Evolutionary conservation across 1,140 invertebrate species (phyloP), one percentile per base, ranked within the genome.

Genomic region (Heliconius himera): DNA sequence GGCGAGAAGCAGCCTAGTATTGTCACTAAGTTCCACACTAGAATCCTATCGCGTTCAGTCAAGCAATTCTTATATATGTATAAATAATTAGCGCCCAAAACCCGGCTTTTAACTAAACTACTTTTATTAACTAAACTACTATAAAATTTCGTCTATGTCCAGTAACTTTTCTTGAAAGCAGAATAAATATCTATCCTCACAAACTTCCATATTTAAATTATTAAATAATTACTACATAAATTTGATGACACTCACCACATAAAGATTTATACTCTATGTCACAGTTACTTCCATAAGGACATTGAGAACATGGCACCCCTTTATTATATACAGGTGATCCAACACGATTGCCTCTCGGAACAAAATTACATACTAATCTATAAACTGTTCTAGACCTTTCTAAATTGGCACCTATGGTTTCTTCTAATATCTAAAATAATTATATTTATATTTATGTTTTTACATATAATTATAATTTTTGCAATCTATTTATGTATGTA

Each of bases 361-460:
- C 88, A 83, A 95, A 95, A 82, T 95, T 95, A 82, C 95, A 95
- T 8, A 95, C 94, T 33, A 94, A 84, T 82, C 90, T 91, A 80
- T 82, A 77, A 2, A 82, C 74, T 2, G 81, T 82, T 51, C 22
- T 82, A 16, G 60, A 66, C 8, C 11, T 66, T 29, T 29, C 60
- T 26, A 66, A 66, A 60, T 9, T 8, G 13, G 22, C 22, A 13
- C 60, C 22, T 13, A 29, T 5, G 9, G 29, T 2, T 26, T 66
- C 60, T 66, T 66, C 11, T 66, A 66, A 26, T 29, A 29, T 29
- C 77, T 82, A 66, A 75, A 77, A 74, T 60, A 13, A 38, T 26
- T 16, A 38, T 20, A 54, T 49, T 74, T 54, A 41, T 33, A 36
- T 51, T 51, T 9, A 18, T 70, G n/a, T 22, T 3, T 56, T 56